Evolutionary conservation across 2,113 vertebrate genomes (phyloP).

Genomic region (Crotalus helleri): DNA sequence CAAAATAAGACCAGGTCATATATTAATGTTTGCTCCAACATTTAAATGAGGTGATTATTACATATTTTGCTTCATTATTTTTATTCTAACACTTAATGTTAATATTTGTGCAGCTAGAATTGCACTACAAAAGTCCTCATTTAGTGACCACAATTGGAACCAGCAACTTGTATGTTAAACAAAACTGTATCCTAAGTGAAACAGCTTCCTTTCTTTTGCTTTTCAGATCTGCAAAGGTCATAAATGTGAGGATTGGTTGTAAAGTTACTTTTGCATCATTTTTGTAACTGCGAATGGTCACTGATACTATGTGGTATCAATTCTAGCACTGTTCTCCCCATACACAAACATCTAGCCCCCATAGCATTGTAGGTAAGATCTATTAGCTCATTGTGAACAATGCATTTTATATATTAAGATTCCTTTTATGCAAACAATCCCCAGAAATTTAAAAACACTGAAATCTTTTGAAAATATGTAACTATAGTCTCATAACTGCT

Average conservation of each 20-base stretch:
- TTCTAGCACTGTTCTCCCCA: neutral
- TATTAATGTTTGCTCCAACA: neutral
- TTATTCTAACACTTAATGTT: neutral
- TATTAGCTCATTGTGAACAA: neutral
- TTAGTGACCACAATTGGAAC: neutral
- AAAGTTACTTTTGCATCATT: neutral
- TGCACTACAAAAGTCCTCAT: neutral
- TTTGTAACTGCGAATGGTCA: neutral
- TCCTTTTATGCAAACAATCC: neutral
- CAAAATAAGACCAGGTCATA: too few species aligned
- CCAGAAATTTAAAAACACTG: neutral
- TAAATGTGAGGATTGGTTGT: neutral
- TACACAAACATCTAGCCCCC: neutral
- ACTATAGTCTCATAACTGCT: neutral
- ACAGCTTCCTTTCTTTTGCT: neutral
- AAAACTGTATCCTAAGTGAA: neutral
- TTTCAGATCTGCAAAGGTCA: neutral
- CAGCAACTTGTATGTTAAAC: neutral
- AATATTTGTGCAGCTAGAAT: neutral
- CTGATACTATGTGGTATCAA: neutral
- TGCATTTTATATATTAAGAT: neutral
- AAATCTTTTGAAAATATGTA: neutral
- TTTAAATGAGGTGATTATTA: neutral
- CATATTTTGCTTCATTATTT: neutral
- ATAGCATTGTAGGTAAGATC: neutral